Conservation (phyloP, 2,888 invertebrate genomes). For the Alloplasta piceator region DNA sequence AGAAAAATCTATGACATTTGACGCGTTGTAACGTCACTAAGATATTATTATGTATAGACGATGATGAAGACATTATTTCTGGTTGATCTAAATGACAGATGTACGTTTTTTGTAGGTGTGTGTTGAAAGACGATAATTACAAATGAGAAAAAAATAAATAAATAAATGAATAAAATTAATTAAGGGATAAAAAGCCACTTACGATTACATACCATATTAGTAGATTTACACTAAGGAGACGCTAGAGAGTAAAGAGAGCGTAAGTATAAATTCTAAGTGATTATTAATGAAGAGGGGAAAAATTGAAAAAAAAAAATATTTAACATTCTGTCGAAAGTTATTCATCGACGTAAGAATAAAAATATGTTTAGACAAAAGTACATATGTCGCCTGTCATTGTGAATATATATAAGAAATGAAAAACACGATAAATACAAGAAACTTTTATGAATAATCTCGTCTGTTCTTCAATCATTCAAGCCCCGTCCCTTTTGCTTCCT, state of each 20-base stretch:
- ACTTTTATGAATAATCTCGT: conserved; percentile 81
- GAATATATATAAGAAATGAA: conserved; percentile 82
- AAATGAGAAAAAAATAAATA: conserved; percentile 46
- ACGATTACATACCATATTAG: conserved; percentile 58
- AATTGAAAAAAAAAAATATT: conserved; percentile 41
- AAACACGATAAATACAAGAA: conserved; percentile 81
- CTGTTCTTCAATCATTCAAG: conserved; percentile 48
- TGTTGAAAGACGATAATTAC: conserved; percentile 62
- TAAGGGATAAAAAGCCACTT: conserved; percentile 43
- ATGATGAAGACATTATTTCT: conserved; percentile 65
- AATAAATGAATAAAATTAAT: conserved; percentile 37
- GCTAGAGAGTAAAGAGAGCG: conserved; percentile 77
- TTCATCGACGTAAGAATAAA: conserved; percentile 74
- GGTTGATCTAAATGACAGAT: conserved; percentile 66
- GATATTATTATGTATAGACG: conserved; percentile 66
- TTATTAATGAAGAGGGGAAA: conserved; percentile 65
- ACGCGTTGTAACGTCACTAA: conserved; percentile 61
- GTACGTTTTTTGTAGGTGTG: conserved; percentile 66
- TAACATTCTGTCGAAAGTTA: conserved; percentile 59
- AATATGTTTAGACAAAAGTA: conserved; percentile 80
- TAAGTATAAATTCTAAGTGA: conserved; percentile 79
- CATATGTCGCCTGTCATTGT: conserved; percentile 83
- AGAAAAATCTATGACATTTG: conserved; percentile 60
- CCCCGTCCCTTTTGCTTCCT: conserved; percentile 33
- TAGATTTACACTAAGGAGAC: conserved; percentile 75